Base-by-base conservation (phyloP, 1,140 invertebrate genomes). In the Drosophila fuyamai region DNA sequence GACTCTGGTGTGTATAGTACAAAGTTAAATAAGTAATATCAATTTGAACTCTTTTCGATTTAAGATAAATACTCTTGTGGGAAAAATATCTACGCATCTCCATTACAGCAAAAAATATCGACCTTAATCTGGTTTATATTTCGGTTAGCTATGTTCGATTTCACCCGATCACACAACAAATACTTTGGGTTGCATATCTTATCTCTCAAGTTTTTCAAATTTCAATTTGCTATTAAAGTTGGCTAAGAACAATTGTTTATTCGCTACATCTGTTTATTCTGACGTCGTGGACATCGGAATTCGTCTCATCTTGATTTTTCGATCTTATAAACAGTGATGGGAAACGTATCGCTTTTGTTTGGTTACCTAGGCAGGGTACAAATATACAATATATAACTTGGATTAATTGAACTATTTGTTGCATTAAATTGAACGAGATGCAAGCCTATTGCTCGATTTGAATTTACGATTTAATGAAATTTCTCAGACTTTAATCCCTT, bases 1-100 rank as follows among this genome's bases (percentile, higher is more conserved):
- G 41, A 46, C 29, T 55, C 60, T 40, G 35, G 55, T 50, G 66
- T 78, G 59, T 74, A 78, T 81, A 43, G 73, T 86, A 86, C 81
- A 78, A 80, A 60, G 76, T 76, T 80, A 27, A 43, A 14, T 16
- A 57, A 56, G 12, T 41, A 36, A 43, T 55, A 63, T 56, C 40
- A 76, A 51, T 58, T 79, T 67, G 43, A 75, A 79, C 63, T 68
- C 53, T 74, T 47, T 67, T 67, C 44, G 55, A 58, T 58, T 63
- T 47, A 35, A 14, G 54, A 67, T 76, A 71, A 58, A 47, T 76
- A 58, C 27, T 65, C 43, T 44, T 35, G 36, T 46, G 53, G 44
- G 48, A 27, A 67, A 72, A 53, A 61, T 35, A 73, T 18, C 29
- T 38, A 48, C 51, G 29, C 5, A 47, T 57, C 16, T 77, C 35